A percentile compares a stretch with the other conserved stretches of the same genome.
Evolutionary conservation across 2,113 vertebrate genomes (phyloP).

Genomic region (Psilopogon haemacephalus): DNA sequence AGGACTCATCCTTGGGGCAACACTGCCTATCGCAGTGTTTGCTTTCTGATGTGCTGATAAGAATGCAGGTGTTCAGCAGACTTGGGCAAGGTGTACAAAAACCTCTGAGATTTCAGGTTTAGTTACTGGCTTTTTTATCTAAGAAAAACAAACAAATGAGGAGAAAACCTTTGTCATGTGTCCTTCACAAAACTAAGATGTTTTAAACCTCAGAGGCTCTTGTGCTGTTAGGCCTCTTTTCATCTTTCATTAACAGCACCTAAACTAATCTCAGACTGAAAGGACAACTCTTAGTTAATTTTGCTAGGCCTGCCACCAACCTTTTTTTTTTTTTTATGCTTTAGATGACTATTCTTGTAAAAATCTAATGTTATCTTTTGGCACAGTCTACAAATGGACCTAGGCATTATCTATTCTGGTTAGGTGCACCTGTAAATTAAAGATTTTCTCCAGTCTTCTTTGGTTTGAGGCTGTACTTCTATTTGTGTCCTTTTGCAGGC

Average conservation of each 20-base stretch:
- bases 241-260: not conserved
- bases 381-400: not conserved
- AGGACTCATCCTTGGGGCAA: not conserved
- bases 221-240: not conserved
- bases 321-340: not conserved
- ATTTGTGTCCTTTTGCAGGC: not conserved
- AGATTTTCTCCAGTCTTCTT: not conserved
- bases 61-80: not conserved
- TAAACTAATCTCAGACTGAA: not conserved
- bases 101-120: not conserved
- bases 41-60: not conserved
- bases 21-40: not conserved
- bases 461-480: accelerated
- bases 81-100: not conserved
- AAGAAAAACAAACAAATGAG: not conserved
- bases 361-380: not conserved
- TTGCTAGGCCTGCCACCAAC: not conserved
- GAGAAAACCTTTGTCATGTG: not conserved
- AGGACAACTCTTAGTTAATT: not conserved
- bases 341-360: not conserved
- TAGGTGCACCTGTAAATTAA: not conserved
- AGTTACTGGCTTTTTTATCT: not conserved
- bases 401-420: not conserved
- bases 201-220: not conserved
- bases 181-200: not conserved